A percentile compares a stretch with the other conserved stretches of the same genome.
Conservation (phyloP, 2,113 vertebrate genomes). For the Pungitius pungitius region DNA sequence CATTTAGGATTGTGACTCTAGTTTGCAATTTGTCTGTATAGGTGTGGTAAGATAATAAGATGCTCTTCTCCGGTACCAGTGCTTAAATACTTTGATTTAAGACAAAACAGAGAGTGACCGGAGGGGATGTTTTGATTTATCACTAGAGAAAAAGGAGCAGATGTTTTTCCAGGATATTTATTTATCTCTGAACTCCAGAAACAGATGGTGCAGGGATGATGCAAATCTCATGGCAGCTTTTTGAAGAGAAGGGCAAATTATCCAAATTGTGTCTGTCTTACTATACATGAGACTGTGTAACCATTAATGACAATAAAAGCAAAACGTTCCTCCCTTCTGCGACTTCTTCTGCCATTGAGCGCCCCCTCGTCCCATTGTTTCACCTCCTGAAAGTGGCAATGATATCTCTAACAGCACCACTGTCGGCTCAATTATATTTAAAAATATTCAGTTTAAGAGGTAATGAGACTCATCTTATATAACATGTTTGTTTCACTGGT, state of each 20-base stretch:
- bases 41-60: background rate
- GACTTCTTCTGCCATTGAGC: conserved; percentile 49
- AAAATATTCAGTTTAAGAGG: conserved; percentile 43
- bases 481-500: conserved; percentile 42
- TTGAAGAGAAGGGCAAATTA: conserved; percentile 27
- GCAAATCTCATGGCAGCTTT: conserved; percentile 18
- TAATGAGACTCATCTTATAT: conserved; percentile 9
- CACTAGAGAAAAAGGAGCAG: conserved; percentile 15
- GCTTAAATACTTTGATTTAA: background rate
- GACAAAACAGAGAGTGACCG: conserved; percentile 4
- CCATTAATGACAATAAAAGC: conserved; percentile 33
- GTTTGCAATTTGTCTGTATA: conserved; percentile 28
- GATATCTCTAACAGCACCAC: conserved; percentile 43
- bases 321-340: conserved; percentile 27
- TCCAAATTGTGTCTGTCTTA: conserved; percentile 28
- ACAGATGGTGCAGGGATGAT: conserved; percentile 39
- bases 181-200: conserved; percentile 43
- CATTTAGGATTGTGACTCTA: conserved; percentile 39
- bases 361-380: conserved; percentile 47
- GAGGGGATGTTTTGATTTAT: background rate
- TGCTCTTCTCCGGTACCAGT: background rate
- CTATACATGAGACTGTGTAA: conserved; percentile 21
- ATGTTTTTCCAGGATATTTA: conserved; percentile 38
- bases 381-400: conserved; percentile 48
- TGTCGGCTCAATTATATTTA: conserved; percentile 57